phyloP scores from a whole-genome alignment of 2,797 vertebrate species.

The Platalea minor region DNA sequence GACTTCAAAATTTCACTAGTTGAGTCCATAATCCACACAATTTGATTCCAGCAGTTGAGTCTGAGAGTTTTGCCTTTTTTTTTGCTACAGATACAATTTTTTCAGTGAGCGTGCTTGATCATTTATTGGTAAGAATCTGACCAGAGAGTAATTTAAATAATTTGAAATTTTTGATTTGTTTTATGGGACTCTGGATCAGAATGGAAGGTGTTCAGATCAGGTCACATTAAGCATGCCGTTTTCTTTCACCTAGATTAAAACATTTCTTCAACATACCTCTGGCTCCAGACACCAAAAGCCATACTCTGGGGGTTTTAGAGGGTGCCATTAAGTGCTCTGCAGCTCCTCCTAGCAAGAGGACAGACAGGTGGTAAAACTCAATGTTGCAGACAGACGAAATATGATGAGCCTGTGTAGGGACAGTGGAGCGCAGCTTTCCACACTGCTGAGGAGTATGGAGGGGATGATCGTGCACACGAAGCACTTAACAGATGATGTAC shows the following conservation, averaged over 20 bases:
- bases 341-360: not conserved
- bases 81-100: not conserved
- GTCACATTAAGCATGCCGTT: not conserved
- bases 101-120: not conserved
- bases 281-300: not conserved
- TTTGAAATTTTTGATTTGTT: not conserved
- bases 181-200: not conserved
- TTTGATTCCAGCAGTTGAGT: not conserved
- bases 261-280: not conserved
- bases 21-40: not conserved
- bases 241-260: not conserved
- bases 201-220: not conserved
- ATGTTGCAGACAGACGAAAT: not conserved
- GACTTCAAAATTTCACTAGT: not conserved
- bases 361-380: not conserved
- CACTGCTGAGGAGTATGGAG: not conserved
- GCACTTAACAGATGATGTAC: not conserved
- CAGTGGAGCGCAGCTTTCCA: not conserved
- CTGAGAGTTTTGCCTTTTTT: not conserved
- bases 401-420: not conserved
- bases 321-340: not conserved
- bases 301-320: not conserved
- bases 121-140: not conserved
- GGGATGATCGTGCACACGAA: not conserved
- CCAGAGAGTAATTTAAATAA: not conserved